Evolutionary conservation across 2,888 invertebrate genomes (phyloP).

Genomic region (Cheiracanthium punctorium): DNA sequence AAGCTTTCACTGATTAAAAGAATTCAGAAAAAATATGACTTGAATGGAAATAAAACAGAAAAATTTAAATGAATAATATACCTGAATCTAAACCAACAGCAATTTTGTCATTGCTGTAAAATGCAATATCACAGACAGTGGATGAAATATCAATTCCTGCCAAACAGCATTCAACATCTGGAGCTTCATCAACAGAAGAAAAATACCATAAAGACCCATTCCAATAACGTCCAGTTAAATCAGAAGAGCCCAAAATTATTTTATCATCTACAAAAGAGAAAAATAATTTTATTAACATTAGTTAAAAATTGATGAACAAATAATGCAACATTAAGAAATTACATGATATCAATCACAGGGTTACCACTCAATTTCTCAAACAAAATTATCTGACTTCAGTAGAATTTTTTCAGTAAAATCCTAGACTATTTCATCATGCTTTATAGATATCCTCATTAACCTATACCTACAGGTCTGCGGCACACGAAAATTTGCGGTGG

Average conservation of each 20-base stretch:
- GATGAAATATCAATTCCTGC: slow-evolving; percentile 78
- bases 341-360: not conserved
- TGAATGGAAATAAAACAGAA: not conserved
- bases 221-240: slow-evolving; percentile 81
- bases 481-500: no score
- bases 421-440: no score
- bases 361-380: no score
- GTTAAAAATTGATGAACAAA: no score
- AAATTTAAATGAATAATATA: slow-evolving; percentile 54
- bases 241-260: slow-evolving; percentile 80
- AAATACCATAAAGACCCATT: slow-evolving; percentile 81
- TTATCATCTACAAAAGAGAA: slow-evolving; percentile 78
- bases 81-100: slow-evolving; percentile 80
- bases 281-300: not conserved
- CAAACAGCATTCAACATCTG: slow-evolving; percentile 77
- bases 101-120: slow-evolving; percentile 76
- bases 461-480: no score
- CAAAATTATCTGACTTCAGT: no score
- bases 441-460: no score
- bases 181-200: slow-evolving; percentile 76
- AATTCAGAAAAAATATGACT: no score
- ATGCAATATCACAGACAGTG: slow-evolving; percentile 78
- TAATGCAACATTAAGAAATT: no score
- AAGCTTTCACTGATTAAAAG: not conserved
- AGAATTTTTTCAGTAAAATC: not conserved